Percentiles rank a stretch among this genome's conserved stretches.
Evolutionary conservation across 2,888 invertebrate species (phyloP).

Genomic region (Cosmorhoe ocellata): DNA sequence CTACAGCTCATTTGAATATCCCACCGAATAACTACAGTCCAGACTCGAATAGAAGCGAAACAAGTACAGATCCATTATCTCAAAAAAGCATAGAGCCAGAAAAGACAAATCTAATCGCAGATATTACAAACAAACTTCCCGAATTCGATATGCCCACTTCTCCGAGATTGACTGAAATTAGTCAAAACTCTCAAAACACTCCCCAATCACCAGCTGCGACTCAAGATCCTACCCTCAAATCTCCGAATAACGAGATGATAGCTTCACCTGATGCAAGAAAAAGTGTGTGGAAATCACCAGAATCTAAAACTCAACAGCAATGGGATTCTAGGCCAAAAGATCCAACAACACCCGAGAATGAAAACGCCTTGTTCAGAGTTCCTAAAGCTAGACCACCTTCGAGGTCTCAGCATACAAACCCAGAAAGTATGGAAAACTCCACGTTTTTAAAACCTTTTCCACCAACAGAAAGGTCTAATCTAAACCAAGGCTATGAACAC

Average conservation of each 20-base stretch:
- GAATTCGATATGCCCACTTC: conserved; percentile 76
- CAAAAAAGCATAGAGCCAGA: conserved; percentile 61
- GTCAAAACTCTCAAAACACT: conserved; percentile 69
- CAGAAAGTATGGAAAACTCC: conserved; percentile 73
- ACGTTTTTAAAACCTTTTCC: conserved; percentile 86
- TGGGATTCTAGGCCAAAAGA: conserved; percentile 76
- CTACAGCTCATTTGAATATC: conserved; percentile 82
- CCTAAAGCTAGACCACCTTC: conserved; percentile 86
- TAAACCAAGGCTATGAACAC: conserved; percentile 70
- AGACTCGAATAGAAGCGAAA: conserved; percentile 78
- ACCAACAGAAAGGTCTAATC: conserved; percentile 74
- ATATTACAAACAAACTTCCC: conserved; percentile 62
- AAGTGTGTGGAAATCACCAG: conserved; percentile 76
- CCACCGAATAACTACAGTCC: conserved; percentile 78
- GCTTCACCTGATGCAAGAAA: conserved; percentile 60
- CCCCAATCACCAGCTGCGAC: conserved; percentile 68
- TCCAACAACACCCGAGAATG: conserved; percentile 59
- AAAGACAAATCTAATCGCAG: conserved; percentile 56
- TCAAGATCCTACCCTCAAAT: conserved; percentile 66
- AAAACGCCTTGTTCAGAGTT: conserved; percentile 83
- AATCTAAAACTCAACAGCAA: conserved; percentile 53
- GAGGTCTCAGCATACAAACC: conserved; percentile 77
- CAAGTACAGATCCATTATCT: conserved; percentile 59
- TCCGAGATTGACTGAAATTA: conserved; percentile 70
- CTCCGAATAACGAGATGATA: conserved; percentile 60